phyloP scores from a whole-genome alignment of 2,113 vertebrate species.

The Copsychus sechellarum region DNA sequence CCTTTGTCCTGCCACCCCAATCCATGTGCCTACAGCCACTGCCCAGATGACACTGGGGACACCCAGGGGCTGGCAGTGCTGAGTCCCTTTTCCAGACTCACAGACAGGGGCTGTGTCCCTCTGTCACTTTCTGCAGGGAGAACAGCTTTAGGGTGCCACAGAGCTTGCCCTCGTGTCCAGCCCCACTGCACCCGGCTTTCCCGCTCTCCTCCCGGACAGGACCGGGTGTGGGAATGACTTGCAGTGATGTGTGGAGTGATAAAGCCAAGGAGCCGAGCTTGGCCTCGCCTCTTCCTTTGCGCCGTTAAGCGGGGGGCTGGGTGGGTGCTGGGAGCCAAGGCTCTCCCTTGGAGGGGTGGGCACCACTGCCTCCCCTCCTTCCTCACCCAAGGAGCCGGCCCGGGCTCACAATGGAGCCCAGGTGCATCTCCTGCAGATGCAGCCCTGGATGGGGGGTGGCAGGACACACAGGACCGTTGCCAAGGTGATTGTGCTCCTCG shows the following conservation, averaged over 20 bases:
- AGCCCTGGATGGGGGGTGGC: background rate
- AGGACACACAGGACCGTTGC: background rate
- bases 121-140: background rate
- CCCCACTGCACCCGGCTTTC: background rate
- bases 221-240: accelerated
- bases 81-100: background rate
- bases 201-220: accelerated
- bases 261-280: background rate
- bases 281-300: background rate
- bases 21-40: background rate
- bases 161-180: background rate
- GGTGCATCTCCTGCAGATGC: background rate
- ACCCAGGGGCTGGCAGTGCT: background rate
- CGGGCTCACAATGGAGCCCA: background rate
- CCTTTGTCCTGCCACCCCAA: accelerated
- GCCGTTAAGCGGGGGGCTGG: background rate
- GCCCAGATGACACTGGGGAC: background rate
- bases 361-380: background rate
- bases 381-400: background rate
- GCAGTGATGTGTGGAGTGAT: background rate
- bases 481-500: background rate
- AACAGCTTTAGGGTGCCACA: background rate
- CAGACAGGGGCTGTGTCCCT: background rate
- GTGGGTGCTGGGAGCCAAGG: background rate
- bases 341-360: too few relatives aligned